These are phyloP conservation scores for Caenorhabditis uteleia DNA, from an alignment of 2,888 invertebrate species.

Conservation along the genomic window DNA sequence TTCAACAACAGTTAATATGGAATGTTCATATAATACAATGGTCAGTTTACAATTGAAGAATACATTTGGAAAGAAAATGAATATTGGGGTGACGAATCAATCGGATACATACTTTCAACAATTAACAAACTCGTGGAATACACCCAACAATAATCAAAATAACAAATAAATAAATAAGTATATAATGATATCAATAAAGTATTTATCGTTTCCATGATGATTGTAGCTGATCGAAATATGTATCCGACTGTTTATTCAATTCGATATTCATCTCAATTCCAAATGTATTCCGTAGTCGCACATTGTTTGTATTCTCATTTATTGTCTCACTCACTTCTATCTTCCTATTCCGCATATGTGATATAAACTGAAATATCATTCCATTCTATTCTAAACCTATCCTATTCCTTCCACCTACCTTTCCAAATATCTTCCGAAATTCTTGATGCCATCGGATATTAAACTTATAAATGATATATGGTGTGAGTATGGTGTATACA, in stretches of 20 bases:
- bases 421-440: slow-evolving; percentile 4
- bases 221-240: slow-evolving; percentile 22
- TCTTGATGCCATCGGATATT: slow-evolving; percentile 25
- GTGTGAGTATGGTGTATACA: slow-evolving; percentile 25
- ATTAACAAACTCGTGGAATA: too few species aligned
- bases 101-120: too few species aligned
- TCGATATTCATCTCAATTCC: slow-evolving; percentile 32
- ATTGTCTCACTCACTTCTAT: slow-evolving; percentile 14
- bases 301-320: slow-evolving; percentile 3
- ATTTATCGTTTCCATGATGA: slow-evolving; percentile 18
- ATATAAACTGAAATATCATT: not conserved
- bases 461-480: slow-evolving; percentile 31
- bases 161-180: too few species aligned
- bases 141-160: too few species aligned
- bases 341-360: slow-evolving; percentile 10
- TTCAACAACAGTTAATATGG: too few species aligned
- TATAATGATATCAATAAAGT: too few species aligned
- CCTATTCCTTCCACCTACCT: too few species aligned
- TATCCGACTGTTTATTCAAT: slow-evolving; percentile 29
- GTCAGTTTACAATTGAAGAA: too few species aligned
- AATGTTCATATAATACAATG: too few species aligned
- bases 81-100: too few species aligned
- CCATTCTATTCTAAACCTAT: too few species aligned
- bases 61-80: too few species aligned
- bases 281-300: slow-evolving; percentile 19